phyloP scores from a whole-genome alignment of 1,140 invertebrate species.

The Zelostemma sp. region DNA sequence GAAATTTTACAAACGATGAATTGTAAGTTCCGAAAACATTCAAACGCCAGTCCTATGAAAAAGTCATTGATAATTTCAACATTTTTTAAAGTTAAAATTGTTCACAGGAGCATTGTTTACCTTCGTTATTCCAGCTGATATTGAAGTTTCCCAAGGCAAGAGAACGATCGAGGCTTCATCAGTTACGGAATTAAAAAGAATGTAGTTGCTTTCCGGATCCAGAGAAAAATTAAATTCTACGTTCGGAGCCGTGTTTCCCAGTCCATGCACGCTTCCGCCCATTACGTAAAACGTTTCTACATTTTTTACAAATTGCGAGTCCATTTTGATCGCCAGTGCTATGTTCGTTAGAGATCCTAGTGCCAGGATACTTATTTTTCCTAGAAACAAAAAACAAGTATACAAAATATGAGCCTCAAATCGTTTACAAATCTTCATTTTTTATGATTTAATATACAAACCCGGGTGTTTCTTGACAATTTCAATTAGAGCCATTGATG shows the following conservation, averaged over 20 bases:
- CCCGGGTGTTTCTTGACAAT: constrained; percentile 60
- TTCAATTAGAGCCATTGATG: constrained; percentile 34
- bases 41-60: constrained; percentile 62
- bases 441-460: too few relatives aligned
- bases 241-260: constrained; percentile 70
- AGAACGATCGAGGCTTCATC: constrained; percentile 51
- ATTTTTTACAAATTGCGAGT: constrained; percentile 69
- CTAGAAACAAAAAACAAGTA: constrained; percentile 47
- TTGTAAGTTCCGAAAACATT: constrained; percentile 61
- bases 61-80: too few relatives aligned
- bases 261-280: constrained; percentile 72
- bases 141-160: constrained; percentile 68
- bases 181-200: constrained; percentile 68
- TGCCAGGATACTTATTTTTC: constrained; percentile 67
- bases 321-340: constrained; percentile 72
- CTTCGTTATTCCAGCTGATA: constrained; percentile 38
- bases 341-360: constrained; percentile 77
- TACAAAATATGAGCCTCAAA: too few relatives aligned
- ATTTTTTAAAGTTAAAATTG: too few relatives aligned
- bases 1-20: constrained; percentile 58
- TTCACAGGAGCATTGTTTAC: constrained; percentile 40
- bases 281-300: constrained; percentile 72
- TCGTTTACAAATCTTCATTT: too few relatives aligned
- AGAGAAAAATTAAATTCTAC: constrained; percentile 79
- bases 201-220: constrained; percentile 76